Base-by-base conservation (phyloP, 2,888 invertebrate genomes). In the Drosophila suboccidentalis region DNA sequence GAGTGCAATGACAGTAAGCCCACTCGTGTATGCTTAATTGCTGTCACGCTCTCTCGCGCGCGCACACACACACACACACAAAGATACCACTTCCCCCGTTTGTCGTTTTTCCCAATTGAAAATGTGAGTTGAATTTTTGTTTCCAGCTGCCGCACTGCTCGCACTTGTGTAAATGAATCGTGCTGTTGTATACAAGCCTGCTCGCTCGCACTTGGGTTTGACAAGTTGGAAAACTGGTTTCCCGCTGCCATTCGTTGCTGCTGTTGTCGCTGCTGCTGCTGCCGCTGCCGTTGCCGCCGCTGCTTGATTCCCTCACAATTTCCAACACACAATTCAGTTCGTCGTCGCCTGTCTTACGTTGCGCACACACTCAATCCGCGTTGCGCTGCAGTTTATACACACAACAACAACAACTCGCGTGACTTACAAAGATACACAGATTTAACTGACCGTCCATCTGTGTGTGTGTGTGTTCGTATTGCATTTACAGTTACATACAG, bases 311-410 rank as follows among this genome's bases (percentile, higher is more conserved):
- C 89, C 86, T 80, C 77, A 80, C 61, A 78, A 62, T 76, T 77
- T 80, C 77, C 77, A 77, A 80, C 83, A 78, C 79, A 79, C 78
- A 86, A 90, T 92, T 93, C 92, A 93, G 93, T 93, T 92, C 90
- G 89, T 90, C 92, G 91, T 91, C 92, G 92, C 91, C 92, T 91
- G 93, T 91, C 92, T 91, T 90, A 84, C 91, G 92, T 91, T 91
- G 90, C 89, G 91, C 91, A 93, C 92, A 92, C 89, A 89, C 82
- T 83, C 67, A 73, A 71, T 78, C 64, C 89, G 89, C 84, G 87
- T 76, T 74, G 71, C 71, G 75, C 68, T 71, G 73, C 66, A 78
- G 61, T 70, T 64, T 60, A 53, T 36, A 66, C 47, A 55, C 43
- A 61, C 55, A 41, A 47, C 22, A 13, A 47, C 22, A 13, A 41